phyloP scores from a whole-genome alignment of 1,140 invertebrate species.

The Drosophila triauraria region DNA sequence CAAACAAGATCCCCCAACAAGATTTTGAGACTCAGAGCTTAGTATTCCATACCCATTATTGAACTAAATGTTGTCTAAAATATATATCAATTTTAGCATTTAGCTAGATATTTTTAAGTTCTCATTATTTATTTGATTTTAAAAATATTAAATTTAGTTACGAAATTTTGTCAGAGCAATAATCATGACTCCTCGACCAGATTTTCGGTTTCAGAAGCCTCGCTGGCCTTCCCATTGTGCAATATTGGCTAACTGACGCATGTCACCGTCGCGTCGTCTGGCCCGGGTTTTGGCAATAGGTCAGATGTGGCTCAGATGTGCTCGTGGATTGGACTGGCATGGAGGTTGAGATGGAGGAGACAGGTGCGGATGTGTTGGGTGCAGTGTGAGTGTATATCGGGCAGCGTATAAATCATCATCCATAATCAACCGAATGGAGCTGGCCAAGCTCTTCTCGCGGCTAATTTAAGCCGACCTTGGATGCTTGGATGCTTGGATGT shows the following conservation, averaged over 20 bases:
- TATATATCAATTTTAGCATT: no score
- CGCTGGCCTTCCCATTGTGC: constrained; percentile 24
- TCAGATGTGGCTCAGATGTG: constrained; percentile 34
- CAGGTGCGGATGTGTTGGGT: constrained; percentile 26
- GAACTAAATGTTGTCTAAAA: no score
- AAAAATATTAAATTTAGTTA: no score
- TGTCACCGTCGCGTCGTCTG: constrained; percentile 18
- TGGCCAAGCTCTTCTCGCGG: constrained; percentile 54
- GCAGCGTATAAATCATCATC: constrained; percentile 52
- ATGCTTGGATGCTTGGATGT: constrained; percentile 23
- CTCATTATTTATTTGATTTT: no score
- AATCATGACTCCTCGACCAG: background rate
- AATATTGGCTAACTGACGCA: constrained; percentile 30
- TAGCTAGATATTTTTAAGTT: no score
- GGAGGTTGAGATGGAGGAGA: background rate
- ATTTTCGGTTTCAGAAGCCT: background rate
- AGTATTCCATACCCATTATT: no score
- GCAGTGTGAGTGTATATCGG: constrained; percentile 41
- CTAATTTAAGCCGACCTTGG: constrained; percentile 75
- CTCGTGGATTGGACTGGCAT: constrained; percentile 7
- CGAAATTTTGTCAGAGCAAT: no score
- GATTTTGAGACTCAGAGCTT: no score
- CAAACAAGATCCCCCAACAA: background rate
- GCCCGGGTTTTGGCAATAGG: constrained; percentile 44
- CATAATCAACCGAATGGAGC: constrained; percentile 51